Percentiles rank a stretch among this genome's conserved stretches.
Evolutionary conservation across 2,797 vertebrate species (phyloP).

Genomic region (Pangasius djambal): DNA sequence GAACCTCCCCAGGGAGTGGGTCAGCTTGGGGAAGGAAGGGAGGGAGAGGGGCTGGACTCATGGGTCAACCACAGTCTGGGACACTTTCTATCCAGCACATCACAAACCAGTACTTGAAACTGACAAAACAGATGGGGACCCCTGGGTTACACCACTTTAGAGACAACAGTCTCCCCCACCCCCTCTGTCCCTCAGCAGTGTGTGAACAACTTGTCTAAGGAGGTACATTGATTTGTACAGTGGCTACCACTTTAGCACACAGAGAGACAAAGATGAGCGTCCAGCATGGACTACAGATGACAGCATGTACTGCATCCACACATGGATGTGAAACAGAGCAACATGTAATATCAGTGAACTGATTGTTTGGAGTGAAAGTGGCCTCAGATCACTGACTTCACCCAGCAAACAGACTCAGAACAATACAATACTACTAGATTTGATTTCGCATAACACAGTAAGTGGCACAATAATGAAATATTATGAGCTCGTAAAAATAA

Average conservation of each 20-base stretch:
- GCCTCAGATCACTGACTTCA: neutral
- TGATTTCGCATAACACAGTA: neutral
- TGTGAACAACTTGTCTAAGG: conserved; percentile 64
- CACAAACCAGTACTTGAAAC: conserved; percentile 65
- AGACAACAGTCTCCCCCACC: conserved; percentile 52
- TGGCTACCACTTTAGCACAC: neutral
- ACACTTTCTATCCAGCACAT: conserved; percentile 62
- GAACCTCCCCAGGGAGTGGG: conserved; percentile 36
- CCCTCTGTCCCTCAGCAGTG: conserved; percentile 60
- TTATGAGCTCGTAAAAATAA: neutral
- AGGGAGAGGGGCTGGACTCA: conserved; percentile 37
- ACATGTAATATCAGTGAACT: neutral
- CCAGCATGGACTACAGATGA: neutral
- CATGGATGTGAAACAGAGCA: neutral
- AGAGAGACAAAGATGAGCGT: neutral
- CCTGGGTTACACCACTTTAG: conserved; percentile 65
- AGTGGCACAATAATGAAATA: neutral
- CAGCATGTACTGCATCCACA: too few species aligned
- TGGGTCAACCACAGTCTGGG: conserved; percentile 72
- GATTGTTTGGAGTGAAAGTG: neutral
- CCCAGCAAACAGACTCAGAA: neutral
- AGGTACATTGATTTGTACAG: conserved; percentile 32
- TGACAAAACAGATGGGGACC: conserved; percentile 78
- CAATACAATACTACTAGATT: neutral
- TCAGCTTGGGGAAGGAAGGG: neutral